These are phyloP conservation scores for Sericinus montela DNA, from an alignment of 2,888 invertebrate species.

Conservation along the genomic window DNA sequence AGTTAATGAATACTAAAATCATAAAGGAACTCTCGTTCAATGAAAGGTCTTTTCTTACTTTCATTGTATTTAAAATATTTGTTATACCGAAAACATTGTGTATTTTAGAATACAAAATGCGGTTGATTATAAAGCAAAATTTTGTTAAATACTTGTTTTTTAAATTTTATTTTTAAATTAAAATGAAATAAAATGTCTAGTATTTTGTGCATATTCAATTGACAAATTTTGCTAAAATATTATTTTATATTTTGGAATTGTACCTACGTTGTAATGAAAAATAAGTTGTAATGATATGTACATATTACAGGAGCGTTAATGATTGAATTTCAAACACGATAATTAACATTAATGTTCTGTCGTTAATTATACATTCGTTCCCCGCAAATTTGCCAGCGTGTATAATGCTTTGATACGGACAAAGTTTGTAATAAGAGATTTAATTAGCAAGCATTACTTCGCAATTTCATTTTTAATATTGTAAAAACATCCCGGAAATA, in stretches of 20 bases:
- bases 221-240: too few species aligned
- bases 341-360: constrained; percentile 6
- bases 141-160: too few species aligned
- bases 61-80: too few species aligned
- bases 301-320: neutral
- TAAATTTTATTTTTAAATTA: too few species aligned
- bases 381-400: neutral
- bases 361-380: constrained; percentile 17
- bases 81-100: too few species aligned
- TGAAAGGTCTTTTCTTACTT: too few species aligned
- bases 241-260: too few species aligned
- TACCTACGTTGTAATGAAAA: too few species aligned
- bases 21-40: neutral
- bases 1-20: neutral
- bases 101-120: too few species aligned
- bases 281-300: neutral
- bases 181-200: too few species aligned
- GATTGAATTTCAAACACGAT: constrained; percentile 10
- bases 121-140: too few species aligned
- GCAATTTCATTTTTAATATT: neutral
- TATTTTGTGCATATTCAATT: too few species aligned
- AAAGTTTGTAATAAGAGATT: constrained; percentile 2
- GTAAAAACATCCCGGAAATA: neutral
- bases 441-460: constrained; percentile 2
- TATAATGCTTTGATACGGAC: constrained; percentile 4